These are phyloP conservation scores for Norana najaformis DNA, from an alignment of 2,888 invertebrate genomes.

Conservation along the genomic window DNA sequence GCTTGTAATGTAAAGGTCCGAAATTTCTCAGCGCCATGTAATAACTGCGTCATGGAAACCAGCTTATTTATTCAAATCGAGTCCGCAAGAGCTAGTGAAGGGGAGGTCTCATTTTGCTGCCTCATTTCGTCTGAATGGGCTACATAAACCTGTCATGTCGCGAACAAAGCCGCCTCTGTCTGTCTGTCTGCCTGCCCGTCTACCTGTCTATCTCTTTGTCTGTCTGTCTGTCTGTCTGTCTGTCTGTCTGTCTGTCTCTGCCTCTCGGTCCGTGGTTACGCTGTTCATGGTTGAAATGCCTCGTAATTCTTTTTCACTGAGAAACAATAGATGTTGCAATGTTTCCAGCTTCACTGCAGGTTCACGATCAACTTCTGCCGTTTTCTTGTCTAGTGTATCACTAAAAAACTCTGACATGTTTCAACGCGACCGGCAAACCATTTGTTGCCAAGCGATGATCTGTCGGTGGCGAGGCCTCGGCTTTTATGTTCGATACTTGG, in stretches of 20 bases:
- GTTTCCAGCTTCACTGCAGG: not conserved
- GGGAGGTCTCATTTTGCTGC: no score
- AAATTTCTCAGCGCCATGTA: no score
- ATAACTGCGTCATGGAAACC: no score
- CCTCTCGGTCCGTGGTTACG: not conserved
- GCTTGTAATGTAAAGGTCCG: no score
- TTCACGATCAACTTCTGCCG: not conserved
- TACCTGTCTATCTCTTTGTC: no score
- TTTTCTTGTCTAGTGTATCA: not conserved
- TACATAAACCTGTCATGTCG: no score
- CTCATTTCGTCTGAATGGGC: no score
- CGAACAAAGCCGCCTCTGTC: no score
- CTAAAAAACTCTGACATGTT: not conserved
- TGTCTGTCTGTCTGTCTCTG: not conserved
- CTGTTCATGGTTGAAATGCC: not conserved
- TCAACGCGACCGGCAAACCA: not conserved
- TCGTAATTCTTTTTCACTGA: not conserved
- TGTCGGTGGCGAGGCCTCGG: not conserved
- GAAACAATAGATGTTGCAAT: not conserved
- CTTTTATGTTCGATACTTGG: not conserved
- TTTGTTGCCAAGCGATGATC: not conserved
- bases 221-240: not conserved
- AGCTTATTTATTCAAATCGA: no score
- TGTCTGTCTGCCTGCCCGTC: no score
- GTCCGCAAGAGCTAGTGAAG: no score